Evolutionary conservation across 2,888 invertebrate species (phyloP).

Genomic region (Pemphredon lugubris): DNA sequence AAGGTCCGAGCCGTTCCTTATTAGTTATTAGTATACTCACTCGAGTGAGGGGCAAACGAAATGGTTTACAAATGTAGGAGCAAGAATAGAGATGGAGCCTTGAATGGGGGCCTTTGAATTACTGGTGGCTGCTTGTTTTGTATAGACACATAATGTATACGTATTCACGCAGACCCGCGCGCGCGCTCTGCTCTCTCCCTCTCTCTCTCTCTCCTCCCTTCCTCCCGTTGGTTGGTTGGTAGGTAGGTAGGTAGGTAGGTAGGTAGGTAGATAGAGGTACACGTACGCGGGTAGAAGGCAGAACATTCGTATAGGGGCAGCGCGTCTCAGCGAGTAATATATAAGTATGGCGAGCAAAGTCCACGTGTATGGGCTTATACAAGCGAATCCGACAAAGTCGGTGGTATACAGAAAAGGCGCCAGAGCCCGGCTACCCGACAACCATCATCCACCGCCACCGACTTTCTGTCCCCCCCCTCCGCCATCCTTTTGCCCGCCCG

Average conservation of each 20-base stretch:
- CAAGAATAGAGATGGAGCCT: slow-evolving; percentile 74
- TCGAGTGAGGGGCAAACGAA: slow-evolving; percentile 68
- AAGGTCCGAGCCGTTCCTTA: slow-evolving; percentile 69
- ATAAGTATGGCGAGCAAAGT: slow-evolving; percentile 51
- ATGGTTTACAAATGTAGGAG: slow-evolving; percentile 72
- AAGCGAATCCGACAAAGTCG: slow-evolving; percentile 58
- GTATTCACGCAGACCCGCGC: slow-evolving; percentile 53
- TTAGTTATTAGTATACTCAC: slow-evolving; percentile 71
- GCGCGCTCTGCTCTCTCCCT: too few species aligned
- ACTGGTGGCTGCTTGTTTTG: slow-evolving; percentile 74
- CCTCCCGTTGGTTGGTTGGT: too few species aligned
- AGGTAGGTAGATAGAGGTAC: neutral
- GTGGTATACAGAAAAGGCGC: slow-evolving; percentile 52
- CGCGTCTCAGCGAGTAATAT: slow-evolving; percentile 62
- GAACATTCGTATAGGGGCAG: slow-evolving; percentile 47
- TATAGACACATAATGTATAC: slow-evolving; percentile 71
- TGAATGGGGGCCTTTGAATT: slow-evolving; percentile 78
- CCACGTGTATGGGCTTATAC: slow-evolving; percentile 53
- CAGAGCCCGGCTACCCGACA: slow-evolving; percentile 54
- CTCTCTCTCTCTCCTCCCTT: too few species aligned
- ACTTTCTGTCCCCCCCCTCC: slow-evolving; percentile 43
- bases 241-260: too few species aligned
- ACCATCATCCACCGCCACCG: slow-evolving; percentile 48
- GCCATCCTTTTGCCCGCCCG: slow-evolving; percentile 18
- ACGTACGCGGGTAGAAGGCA: slow-evolving; percentile 23